Conservation (phyloP, 1,140 invertebrate genomes). For the Cydia splendana region DNA sequence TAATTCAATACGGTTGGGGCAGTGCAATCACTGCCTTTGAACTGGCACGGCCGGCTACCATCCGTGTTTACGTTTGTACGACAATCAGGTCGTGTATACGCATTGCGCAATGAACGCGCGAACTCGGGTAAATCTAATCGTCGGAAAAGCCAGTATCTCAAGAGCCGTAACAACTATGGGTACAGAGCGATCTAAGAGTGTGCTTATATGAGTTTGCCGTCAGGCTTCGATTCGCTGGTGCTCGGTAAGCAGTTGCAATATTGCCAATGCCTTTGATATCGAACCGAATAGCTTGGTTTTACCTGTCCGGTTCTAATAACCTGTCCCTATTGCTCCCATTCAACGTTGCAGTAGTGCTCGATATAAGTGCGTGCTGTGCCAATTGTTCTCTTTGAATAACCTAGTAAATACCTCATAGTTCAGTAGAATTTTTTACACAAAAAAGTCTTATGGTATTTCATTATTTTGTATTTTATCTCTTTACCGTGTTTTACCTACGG, state of each 20-base stretch:
- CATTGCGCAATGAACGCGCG: not conserved
- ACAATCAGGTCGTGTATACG: not conserved
- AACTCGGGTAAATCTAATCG: not conserved
- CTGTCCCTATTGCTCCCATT: not conserved
- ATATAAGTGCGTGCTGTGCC: not conserved
- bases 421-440: not conserved
- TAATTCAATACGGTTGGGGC: conserved; percentile 11
- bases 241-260: not conserved
- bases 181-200: not conserved
- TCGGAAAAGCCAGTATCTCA: not conserved
- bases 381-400: not conserved
- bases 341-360: not conserved
- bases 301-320: not conserved
- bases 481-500: not conserved
- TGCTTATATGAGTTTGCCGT: not conserved
- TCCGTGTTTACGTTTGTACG: conserved; percentile 8
- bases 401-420: too few species aligned
- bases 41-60: not conserved
- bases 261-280: not conserved
- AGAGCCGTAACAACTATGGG: not conserved
- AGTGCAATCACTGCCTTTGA: conserved; percentile 10
- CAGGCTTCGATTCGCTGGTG: not conserved
- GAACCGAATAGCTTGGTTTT: not conserved
- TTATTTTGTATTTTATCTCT: not conserved
- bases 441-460: not conserved